Evolutionary conservation across 1,140 invertebrate genomes (phyloP).

Genomic region (Cotesia typhae): DNA sequence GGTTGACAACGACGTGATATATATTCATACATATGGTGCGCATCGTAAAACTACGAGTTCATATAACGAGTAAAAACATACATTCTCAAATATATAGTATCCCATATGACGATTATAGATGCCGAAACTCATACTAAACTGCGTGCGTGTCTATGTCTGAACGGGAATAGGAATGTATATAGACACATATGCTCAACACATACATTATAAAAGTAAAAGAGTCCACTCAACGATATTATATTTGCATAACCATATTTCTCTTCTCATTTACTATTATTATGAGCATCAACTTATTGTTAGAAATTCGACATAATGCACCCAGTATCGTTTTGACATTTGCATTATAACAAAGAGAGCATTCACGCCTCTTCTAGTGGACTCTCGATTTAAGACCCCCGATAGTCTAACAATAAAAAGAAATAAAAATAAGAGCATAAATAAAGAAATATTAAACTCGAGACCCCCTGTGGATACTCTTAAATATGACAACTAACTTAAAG

Average conservation of each 20-base stretch:
- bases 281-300: constrained; percentile 44
- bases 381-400: constrained; percentile 31
- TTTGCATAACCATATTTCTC: constrained; percentile 61
- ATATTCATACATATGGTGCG: constrained; percentile 47
- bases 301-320: constrained; percentile 47
- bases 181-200: not conserved
- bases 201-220: not conserved
- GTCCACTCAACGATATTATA: constrained; percentile 34
- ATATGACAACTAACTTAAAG: constrained; percentile 10
- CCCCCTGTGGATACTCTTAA: constrained; percentile 1
- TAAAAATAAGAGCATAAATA: constrained; percentile 13
- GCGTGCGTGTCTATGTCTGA: not conserved
- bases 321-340: constrained; percentile 56
- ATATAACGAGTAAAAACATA: constrained; percentile 5
- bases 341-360: constrained; percentile 58
- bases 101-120: constrained; percentile 11
- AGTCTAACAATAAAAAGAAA: not conserved
- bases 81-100: constrained; percentile 23
- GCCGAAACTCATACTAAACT: no score
- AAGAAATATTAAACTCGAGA: not conserved
- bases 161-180: constrained; percentile 6
- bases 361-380: constrained; percentile 47
- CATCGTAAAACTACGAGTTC: not conserved
- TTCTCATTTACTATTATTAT: constrained; percentile 60
- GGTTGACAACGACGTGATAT: constrained; percentile 51